A percentile compares a stretch with the other conserved stretches of the same genome.
phyloP scores from a whole-genome alignment of 2,888 invertebrate species.

The Erynnis tages region DNA sequence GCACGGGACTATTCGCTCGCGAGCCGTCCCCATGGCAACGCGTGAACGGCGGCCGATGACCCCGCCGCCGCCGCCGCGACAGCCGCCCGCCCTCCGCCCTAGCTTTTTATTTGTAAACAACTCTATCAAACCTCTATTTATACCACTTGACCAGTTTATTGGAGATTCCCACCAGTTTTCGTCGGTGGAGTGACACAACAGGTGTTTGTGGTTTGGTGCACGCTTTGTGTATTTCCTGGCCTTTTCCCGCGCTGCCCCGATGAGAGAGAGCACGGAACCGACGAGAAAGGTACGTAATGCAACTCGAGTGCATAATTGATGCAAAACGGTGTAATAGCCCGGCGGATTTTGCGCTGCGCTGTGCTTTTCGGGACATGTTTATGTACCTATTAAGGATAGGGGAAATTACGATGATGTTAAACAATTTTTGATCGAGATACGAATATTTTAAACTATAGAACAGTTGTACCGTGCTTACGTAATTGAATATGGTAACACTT shows the following conservation, averaged over 20 bases:
- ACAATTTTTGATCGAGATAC: too few relatives aligned
- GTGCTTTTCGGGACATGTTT: not conserved
- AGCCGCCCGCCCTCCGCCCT: conserved; percentile 45
- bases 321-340: not conserved
- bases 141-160: conserved; percentile 27
- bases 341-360: not conserved
- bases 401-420: too few relatives aligned
- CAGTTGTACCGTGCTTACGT: too few relatives aligned
- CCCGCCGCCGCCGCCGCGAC: conserved; percentile 39
- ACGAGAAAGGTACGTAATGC: conserved; percentile 18
- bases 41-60: conserved; percentile 33
- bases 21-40: conserved; percentile 34
- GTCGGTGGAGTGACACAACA: conserved; percentile 24
- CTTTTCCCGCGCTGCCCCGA: conserved; percentile 15
- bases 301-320: conserved; percentile 9
- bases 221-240: not conserved
- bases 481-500: too few relatives aligned
- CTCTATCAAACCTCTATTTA: conserved; percentile 35
- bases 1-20: conserved; percentile 18
- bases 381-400: too few relatives aligned
- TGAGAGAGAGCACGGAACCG: conserved; percentile 7
- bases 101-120: conserved; percentile 46
- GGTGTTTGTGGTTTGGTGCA: conserved; percentile 16
- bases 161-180: conserved; percentile 9
- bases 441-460: too few relatives aligned